A percentile compares a stretch with the other conserved stretches of the same genome.
Evolutionary conservation across 2,797 vertebrate species (phyloP).

Genomic region (Phrynocephalus vlangalii): DNA sequence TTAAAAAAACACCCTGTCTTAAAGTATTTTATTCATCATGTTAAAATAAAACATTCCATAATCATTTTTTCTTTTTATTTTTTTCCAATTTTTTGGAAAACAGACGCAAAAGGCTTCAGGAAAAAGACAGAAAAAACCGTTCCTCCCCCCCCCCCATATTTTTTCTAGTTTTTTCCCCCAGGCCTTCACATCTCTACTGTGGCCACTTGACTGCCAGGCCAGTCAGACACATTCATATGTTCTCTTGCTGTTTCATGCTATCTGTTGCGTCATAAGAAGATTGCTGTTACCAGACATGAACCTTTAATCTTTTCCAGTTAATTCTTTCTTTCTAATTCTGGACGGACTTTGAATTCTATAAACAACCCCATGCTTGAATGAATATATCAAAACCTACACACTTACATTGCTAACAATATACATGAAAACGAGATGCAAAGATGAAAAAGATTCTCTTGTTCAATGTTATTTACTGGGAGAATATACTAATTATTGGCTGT

Average conservation of each 20-base stretch:
- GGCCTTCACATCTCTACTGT: not conserved
- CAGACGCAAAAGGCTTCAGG: no score
- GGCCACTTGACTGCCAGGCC: not conserved
- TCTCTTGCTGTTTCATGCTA: conserved; percentile 28
- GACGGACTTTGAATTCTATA: conserved; percentile 44
- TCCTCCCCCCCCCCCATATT: no score
- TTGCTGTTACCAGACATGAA: conserved; percentile 62
- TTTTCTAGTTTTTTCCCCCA: no score
- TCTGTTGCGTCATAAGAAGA: conserved; percentile 72
- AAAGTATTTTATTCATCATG: no score
- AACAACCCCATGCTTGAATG: conserved; percentile 1
- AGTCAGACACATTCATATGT: conserved; percentile 48
- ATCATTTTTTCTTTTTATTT: no score
- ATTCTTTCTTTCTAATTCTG: conserved; percentile 66
- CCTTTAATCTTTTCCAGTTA: conserved; percentile 71
- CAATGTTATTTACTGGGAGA: conserved; percentile 36
- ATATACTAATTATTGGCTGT: conserved; percentile 40
- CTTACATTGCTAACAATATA: not conserved
- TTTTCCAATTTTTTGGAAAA: no score
- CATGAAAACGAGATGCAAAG: not conserved
- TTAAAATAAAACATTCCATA: no score
- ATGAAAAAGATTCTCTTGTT: not conserved
- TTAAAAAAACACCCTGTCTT: no score
- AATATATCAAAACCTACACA: not conserved
- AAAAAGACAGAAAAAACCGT: no score